Evolutionary conservation across 1,140 invertebrate species (phyloP).

Genomic region (Apis laboriosa): DNA sequence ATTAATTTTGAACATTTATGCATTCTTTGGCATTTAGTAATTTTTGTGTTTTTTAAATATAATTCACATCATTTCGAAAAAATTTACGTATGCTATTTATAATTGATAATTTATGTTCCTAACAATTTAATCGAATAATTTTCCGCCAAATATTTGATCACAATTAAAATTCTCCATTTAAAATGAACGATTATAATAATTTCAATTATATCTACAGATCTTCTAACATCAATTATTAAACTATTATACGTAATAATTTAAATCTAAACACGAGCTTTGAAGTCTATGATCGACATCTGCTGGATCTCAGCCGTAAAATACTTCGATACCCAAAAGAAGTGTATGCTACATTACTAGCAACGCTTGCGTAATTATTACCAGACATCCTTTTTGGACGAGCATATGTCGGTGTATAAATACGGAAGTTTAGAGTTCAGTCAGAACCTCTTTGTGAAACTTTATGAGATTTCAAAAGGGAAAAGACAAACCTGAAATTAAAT

Average conservation of each 20-base stretch:
- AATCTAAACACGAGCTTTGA: constrained; percentile 38
- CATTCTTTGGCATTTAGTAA: too few relatives aligned
- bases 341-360: constrained; percentile 27
- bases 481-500: not conserved
- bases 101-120: too few relatives aligned
- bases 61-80: too few relatives aligned
- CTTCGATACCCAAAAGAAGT: constrained; percentile 21
- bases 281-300: constrained; percentile 47
- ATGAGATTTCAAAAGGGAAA: not conserved
- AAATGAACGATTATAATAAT: not conserved
- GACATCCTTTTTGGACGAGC: constrained; percentile 8
- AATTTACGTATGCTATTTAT: too few relatives aligned
- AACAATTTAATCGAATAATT: too few relatives aligned
- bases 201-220: not conserved
- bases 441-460: not conserved
- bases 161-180: too few relatives aligned
- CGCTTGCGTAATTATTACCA: constrained; percentile 51
- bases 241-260: not conserved
- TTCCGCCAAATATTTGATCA: too few relatives aligned
- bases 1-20: too few relatives aligned
- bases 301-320: constrained; percentile 48
- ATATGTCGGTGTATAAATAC: not conserved
- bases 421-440: not conserved
- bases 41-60: too few relatives aligned
- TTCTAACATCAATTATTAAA: constrained; percentile 5